phyloP scores from a whole-genome alignment of 2,113 vertebrate species.

The Dasyprocta punctata region DNA sequence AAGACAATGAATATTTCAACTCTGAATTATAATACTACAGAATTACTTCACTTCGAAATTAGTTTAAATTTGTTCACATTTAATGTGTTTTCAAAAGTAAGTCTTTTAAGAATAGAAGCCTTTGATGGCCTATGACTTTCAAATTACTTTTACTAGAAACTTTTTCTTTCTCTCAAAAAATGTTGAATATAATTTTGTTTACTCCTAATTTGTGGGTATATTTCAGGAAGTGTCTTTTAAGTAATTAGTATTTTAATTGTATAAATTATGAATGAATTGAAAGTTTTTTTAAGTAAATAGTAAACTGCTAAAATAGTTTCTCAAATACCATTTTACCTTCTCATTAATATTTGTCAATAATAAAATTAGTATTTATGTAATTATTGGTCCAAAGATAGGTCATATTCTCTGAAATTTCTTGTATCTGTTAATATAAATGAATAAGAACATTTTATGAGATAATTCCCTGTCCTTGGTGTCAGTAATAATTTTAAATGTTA shows the following conservation, averaged over 20 bases:
- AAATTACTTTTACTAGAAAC: background rate
- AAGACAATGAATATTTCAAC: background rate
- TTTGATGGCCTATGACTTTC: background rate
- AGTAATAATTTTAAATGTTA: constrained; percentile 68
- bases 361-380: background rate
- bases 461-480: constrained; percentile 15
- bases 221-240: background rate
- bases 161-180: background rate
- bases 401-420: background rate
- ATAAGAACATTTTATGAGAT: background rate
- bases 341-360: background rate
- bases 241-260: background rate
- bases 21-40: background rate
- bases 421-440: background rate
- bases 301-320: background rate
- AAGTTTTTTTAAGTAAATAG: background rate
- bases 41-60: background rate
- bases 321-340: background rate
- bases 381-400: background rate
- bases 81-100: background rate
- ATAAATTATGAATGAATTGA: background rate
- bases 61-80: background rate
- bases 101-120: background rate
- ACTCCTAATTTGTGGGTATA: background rate
- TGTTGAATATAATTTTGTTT: background rate